These are phyloP conservation scores for Gila orcuttii DNA, from an alignment of 2,113 vertebrate species.

Conservation along the genomic window DNA sequence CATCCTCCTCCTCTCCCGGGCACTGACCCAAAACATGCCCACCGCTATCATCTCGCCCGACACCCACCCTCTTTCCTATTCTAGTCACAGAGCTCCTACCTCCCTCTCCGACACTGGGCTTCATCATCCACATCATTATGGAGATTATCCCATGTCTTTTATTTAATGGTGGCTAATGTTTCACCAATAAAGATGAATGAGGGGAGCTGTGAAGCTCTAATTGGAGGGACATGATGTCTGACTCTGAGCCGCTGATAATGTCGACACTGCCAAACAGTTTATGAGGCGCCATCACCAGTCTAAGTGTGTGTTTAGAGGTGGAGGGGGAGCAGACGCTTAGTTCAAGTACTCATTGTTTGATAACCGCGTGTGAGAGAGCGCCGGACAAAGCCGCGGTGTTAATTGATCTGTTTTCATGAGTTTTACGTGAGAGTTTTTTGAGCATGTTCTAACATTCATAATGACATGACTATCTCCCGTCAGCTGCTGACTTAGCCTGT, in stretches of 20 bases:
- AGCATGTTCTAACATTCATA: background rate
- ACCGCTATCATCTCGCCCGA: constrained; percentile 18
- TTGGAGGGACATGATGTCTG: constrained; percentile 84
- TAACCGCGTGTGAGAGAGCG: background rate
- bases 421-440: constrained; percentile 4
- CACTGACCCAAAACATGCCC: constrained; percentile 31
- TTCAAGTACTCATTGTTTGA: constrained; percentile 23
- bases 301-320: constrained; percentile 13
- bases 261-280: constrained; percentile 65
- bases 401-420: constrained; percentile 21
- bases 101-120: constrained; percentile 72
- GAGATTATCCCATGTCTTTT: constrained; percentile 80
- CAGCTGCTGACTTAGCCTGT: background rate
- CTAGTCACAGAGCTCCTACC: constrained; percentile 67
- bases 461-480: background rate
- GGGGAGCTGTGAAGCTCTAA: constrained; percentile 79
- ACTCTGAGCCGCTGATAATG: constrained; percentile 70
- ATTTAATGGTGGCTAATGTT: constrained; percentile 82
- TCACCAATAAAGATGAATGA: constrained; percentile 85
- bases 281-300: constrained; percentile 53
- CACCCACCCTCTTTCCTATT: constrained; percentile 65
- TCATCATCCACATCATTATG: constrained; percentile 82
- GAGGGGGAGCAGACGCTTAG: constrained; percentile 15
- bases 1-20: constrained; percentile 48
- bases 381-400: background rate